These are phyloP conservation scores for Aphidoletes aphidimyza DNA, from an alignment of 2,888 invertebrate genomes.

Conservation along the genomic window DNA sequence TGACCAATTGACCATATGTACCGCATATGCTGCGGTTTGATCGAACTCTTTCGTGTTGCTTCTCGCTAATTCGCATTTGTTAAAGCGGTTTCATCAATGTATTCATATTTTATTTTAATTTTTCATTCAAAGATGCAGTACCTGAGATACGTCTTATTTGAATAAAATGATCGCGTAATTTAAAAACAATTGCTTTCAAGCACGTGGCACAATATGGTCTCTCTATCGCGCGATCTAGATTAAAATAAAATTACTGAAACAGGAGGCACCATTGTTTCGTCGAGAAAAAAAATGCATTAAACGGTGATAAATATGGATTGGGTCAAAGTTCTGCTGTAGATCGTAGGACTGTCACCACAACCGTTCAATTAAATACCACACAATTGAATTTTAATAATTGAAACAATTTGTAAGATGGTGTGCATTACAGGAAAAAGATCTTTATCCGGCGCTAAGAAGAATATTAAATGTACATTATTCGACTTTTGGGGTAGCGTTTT, in stretches of 20 bases:
- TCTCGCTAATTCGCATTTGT: conserved; percentile 31
- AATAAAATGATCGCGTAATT: background rate
- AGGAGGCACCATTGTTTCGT: background rate
- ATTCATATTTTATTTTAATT: too few species aligned
- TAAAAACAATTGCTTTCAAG: background rate
- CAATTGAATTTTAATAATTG: conserved; percentile 21
- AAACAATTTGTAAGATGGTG: conserved; percentile 44
- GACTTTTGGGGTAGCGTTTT: too few species aligned
- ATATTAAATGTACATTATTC: conserved; percentile 19
- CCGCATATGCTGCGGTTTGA: background rate
- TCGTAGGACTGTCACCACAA: background rate
- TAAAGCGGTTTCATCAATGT: background rate
- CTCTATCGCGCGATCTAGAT: conserved; percentile 28
- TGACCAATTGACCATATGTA: conserved; percentile 16
- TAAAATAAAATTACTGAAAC: conserved; percentile 12
- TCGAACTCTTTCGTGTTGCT: background rate
- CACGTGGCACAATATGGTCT: conserved; percentile 46
- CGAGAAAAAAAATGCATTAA: background rate
- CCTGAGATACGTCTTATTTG: background rate
- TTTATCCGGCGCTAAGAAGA: conserved; percentile 8
- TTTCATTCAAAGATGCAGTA: background rate
- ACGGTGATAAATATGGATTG: background rate
- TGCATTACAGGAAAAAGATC: conserved; percentile 2
- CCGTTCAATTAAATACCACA: conserved; percentile 30
- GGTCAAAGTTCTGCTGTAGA: background rate